A percentile compares a stretch with the other conserved stretches of the same genome.
phyloP scores from a whole-genome alignment of 2,797 vertebrate species.

The Furcifer pardalis region DNA sequence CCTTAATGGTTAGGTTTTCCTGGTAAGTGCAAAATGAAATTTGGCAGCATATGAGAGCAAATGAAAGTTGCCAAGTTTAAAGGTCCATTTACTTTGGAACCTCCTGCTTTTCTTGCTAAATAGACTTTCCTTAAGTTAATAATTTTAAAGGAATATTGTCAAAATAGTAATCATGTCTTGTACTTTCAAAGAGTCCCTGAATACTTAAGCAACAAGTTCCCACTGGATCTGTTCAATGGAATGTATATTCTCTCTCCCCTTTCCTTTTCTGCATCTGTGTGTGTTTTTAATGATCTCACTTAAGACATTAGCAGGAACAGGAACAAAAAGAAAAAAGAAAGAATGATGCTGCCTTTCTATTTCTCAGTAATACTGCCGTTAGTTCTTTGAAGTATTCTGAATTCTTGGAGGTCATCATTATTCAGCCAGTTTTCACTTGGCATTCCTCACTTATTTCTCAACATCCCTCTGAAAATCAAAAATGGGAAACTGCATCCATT shows the following conservation, averaged over 20 bases:
- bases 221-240: neutral
- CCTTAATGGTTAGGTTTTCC: neutral
- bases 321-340: neutral
- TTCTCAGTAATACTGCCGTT: constrained; percentile 16
- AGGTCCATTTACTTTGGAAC: constrained; percentile 20
- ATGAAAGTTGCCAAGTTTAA: constrained; percentile 11
- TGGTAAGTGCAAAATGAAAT: constrained; percentile 41
- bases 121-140: constrained; percentile 26
- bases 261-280: neutral
- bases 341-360: constrained; percentile 2
- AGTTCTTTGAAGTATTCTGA: constrained; percentile 31
- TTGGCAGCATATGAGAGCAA: constrained; percentile 29
- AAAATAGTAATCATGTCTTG: constrained; percentile 30
- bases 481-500: constrained; percentile 42
- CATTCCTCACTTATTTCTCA: constrained; percentile 12
- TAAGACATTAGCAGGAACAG: neutral
- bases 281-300: neutral
- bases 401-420: constrained; percentile 21
- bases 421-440: constrained; percentile 21
- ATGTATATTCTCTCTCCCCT: neutral
- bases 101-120: constrained; percentile 28
- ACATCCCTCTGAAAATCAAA: constrained; percentile 40
- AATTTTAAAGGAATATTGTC: constrained; percentile 40
- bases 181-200: constrained; percentile 1
- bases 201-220: constrained; percentile 25